Base-by-base conservation (phyloP, 1,140 invertebrate species). In the Trichogramma pretiosum region DNA sequence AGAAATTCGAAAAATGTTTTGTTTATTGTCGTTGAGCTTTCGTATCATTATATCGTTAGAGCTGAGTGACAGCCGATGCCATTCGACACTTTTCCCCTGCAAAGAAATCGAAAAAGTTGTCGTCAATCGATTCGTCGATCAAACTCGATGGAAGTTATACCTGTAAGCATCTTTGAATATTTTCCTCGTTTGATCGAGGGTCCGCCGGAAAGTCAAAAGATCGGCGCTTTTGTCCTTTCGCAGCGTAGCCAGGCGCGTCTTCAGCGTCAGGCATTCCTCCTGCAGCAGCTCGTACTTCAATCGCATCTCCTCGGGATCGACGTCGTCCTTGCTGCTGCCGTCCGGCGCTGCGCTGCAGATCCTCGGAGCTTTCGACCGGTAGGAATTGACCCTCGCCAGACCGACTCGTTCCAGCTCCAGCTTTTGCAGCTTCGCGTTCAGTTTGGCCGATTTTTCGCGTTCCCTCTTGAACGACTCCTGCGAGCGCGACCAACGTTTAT, bases 201-300 rank as follows among this genome's bases (percentile, higher is more conserved):
- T 63, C 39, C 55, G 47, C 24, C 61, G 63, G 16, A 65, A 71
- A 14, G 48, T 52, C 2, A 43, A 34, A 1, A 68, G 45, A 51
- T 72, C 69, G 2, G 59, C 54, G 0, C 53, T 46, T 53, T 70
- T 73, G 17, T 70, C 65, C 14, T 63, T 59, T 13, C 62, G 59
- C 2, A 71, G 45, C 5, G 59, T 65, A 5, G 60, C 52, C 23
- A 73, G 42, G 42, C 67, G 57, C 4, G 62, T 55, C 48, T 68
- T 70, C 7, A 71, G 24, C 3, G 63, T 57, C n/a, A 69, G 56
- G 48, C 62, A 64, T 42, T 73, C 67, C 47, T 73, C 70, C 54
- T 71, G 56, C 0, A 71, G 54, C 18, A 71, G 54, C 50, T 72
- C 69, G 13, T 64, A 48, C 63, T 60, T 64, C n/a, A 61, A 57